Percentiles rank a stretch among this genome's conserved stretches.
Evolutionary conservation across 2,113 vertebrate genomes (phyloP).

Genomic region (Oryzias celebensis): DNA sequence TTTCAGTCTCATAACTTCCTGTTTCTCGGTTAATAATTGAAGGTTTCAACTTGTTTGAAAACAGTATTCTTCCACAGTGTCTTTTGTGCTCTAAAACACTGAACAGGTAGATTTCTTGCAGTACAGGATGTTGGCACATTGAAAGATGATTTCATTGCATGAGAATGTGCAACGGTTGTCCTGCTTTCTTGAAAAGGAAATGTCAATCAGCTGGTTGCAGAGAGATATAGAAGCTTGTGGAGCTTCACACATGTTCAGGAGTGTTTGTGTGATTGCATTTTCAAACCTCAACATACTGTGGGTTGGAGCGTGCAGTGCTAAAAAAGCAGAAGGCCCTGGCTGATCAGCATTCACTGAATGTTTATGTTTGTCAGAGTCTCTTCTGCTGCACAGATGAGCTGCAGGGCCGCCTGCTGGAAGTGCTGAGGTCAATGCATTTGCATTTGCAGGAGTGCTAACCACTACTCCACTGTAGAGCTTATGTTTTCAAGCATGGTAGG

Average conservation of each 20-base stretch:
- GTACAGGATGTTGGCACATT: background rate
- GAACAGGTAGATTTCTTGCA: background rate
- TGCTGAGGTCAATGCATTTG: background rate
- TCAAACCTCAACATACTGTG: conserved; percentile 7
- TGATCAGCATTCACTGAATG: conserved; percentile 17
- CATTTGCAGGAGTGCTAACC: too few relatives aligned
- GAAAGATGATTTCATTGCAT: background rate
- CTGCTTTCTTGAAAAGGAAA: conserved; percentile 2
- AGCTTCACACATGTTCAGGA: background rate
- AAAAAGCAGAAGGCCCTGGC: conserved; percentile 1
- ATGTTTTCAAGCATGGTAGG: too few relatives aligned
- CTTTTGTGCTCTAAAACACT: background rate
- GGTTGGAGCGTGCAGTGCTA: conserved; percentile 1
- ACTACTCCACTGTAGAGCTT: too few relatives aligned
- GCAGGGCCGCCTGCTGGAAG: conserved; percentile 17
- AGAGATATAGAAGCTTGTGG: background rate
- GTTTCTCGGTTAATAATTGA: conserved; percentile 37
- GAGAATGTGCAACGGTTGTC: background rate
- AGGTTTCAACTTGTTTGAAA: conserved; percentile 17
- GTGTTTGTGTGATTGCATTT: background rate
- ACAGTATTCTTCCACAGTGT: background rate
- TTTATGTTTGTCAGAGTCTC: conserved; percentile 18
- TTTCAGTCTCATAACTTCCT: conserved; percentile 42
- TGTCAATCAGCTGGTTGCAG: background rate
- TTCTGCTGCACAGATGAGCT: background rate